Base-by-base conservation (phyloP, 2,113 vertebrate genomes). In the Rafetus swinhoei region DNA sequence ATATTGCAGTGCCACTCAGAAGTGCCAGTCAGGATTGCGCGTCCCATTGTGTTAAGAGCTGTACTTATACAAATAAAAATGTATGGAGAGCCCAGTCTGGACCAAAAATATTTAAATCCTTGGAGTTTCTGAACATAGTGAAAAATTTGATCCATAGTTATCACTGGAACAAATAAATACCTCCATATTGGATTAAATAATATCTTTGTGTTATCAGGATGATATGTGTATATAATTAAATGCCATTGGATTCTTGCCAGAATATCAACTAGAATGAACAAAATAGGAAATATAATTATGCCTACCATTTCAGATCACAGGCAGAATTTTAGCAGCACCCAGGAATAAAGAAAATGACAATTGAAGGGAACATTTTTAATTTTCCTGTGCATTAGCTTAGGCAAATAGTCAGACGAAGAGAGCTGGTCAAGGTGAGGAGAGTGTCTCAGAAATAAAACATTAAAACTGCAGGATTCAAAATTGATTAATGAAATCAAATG, bases 1-100 rank as follows among this genome's bases (percentile, higher is more conserved):
- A 83, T 93, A 92, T 91, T 87, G 45, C 79, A 84, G 88, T 96
- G 93, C 82, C 57, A 57, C 15, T 7, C 15, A 65, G 62, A 65
- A 65, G 29, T 15, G 29, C 62, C 62, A 84, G 16, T 52, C 65
- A 82, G 87, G n/a, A 62, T n/a, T 76, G 50, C 57, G 81, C 3
- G 50, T 54, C 19, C 7, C 5, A 0, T 60, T 93, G 88, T 84
- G 45, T 27, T 52, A 59, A 65, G 39, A 39, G n/a, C 57, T 90
- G 25, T 54, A 16, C 15, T 14, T n/a, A 18, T 65, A n/a, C 15
- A 65, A 65, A 65, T 18, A 56, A 56, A 88, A 91, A 19, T 24
- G 6, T 83, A 7, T 81, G 10, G 1, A 62, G 35, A 79, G 92
- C 85, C 11, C 22, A 84, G 0, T 93, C 87, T 80, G 32, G 83